Evolutionary conservation across 53 echinoderm and acorn worm genomes (phyloP).

Genomic region (Luidia sarsii): DNA sequence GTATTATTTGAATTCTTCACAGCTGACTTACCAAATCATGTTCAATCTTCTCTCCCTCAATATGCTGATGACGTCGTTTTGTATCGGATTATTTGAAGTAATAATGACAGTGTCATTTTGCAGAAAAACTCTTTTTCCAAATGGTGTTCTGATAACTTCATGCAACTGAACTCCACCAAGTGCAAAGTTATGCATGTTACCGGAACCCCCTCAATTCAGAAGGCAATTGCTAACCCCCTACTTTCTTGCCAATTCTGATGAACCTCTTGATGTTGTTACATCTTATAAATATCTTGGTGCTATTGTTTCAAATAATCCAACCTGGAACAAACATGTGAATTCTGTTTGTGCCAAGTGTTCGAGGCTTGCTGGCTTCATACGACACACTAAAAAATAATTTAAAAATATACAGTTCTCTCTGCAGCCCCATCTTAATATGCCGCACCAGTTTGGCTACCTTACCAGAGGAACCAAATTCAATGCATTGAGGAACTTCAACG

Average conservation of each 20-base stretch:
- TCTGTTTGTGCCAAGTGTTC: too few relatives aligned
- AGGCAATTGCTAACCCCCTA: not conserved
- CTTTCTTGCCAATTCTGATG: not conserved
- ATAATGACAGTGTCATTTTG: not conserved
- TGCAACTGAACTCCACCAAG: constrained; percentile 6
- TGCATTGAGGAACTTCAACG: too few relatives aligned
- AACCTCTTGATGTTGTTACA: not conserved
- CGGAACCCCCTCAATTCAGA: not conserved
- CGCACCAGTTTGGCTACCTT: too few relatives aligned
- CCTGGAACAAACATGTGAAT: constrained; percentile 14
- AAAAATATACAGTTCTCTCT: too few relatives aligned
- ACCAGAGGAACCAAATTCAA: too few relatives aligned
- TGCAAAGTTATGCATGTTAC: constrained; percentile 21
- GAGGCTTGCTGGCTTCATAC: too few relatives aligned
- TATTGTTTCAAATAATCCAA: constrained; percentile 4
- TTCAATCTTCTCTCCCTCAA: not conserved
- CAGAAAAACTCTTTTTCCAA: not conserved
- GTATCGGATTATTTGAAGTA: constrained; percentile 12
- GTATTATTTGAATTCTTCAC: not conserved
- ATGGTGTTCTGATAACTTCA: not conserved
- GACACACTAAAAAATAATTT: too few relatives aligned
- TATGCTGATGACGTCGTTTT: too few relatives aligned
- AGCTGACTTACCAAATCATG: not conserved
- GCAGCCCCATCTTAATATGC: too few relatives aligned
- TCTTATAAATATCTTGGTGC: constrained; percentile 5